Conservation (phyloP, 92 coral and sea anemone genomes). For the Bergia sp. region DNA sequence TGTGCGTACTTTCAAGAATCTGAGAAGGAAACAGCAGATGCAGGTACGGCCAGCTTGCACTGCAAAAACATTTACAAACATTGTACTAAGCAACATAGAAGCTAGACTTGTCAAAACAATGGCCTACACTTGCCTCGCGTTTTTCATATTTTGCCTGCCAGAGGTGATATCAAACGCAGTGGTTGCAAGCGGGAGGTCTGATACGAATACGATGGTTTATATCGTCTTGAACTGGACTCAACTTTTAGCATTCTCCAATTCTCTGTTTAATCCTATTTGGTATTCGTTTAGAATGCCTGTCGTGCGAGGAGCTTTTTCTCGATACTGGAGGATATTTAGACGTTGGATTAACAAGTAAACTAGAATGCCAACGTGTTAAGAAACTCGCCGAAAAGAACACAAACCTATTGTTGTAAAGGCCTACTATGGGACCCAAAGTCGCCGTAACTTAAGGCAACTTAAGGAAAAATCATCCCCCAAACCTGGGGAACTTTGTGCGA, state of each 20-base stretch:
- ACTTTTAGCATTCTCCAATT: neutral
- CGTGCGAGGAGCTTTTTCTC: no score
- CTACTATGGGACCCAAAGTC: no score
- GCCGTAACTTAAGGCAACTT: no score
- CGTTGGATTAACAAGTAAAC: no score
- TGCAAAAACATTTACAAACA: neutral
- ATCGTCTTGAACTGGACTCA: no score
- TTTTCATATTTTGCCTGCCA: neutral
- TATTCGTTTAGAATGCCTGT: no score
- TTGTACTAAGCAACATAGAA: neutral
- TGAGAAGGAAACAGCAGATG: neutral
- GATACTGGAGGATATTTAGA: no score
- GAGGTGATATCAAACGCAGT: neutral
- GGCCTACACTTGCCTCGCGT: conserved; percentile 15
- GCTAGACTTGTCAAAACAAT: neutral
- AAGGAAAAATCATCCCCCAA: no score
- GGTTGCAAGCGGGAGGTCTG: neutral
- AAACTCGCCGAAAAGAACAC: no score
- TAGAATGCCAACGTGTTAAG: no score
- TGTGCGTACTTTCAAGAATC: neutral
- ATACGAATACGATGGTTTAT: neutral
- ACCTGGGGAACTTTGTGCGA: no score
- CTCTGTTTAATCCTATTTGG: neutral
- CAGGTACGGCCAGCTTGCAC: neutral
- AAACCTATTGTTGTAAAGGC: no score